A percentile compares a stretch with the other conserved stretches of the same genome.
Conservation (phyloP, 2,888 invertebrate genomes). For the Stenchaetothrips biformis region DNA sequence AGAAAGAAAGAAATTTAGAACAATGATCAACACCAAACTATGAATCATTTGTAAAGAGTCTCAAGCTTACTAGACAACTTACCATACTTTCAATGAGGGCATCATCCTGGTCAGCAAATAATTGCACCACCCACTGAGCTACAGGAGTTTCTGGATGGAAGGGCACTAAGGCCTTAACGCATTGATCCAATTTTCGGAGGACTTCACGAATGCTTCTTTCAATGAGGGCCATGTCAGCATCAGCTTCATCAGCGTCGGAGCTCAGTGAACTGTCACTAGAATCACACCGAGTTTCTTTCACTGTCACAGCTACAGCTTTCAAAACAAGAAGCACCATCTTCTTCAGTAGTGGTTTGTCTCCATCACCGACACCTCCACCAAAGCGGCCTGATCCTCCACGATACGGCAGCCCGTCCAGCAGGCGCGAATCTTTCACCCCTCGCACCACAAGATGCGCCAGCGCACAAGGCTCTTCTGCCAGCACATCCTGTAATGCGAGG, state of each 20-base stretch:
- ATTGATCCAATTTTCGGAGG: slow-evolving; percentile 71
- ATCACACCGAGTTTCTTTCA: slow-evolving; percentile 83
- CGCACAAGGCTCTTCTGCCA: slow-evolving; percentile 83
- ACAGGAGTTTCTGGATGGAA: slow-evolving; percentile 84
- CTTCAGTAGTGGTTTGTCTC: slow-evolving; percentile 75
- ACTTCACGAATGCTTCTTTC: slow-evolving; percentile 81
- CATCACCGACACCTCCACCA: slow-evolving; percentile 50
- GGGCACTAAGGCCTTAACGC: slow-evolving; percentile 73
- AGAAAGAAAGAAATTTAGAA: background rate
- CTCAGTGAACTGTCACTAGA: slow-evolving; percentile 80
- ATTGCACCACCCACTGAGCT: slow-evolving; percentile 79
- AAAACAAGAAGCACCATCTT: slow-evolving; percentile 81
- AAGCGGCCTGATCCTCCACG: slow-evolving; percentile 50
- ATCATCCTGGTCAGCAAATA: slow-evolving; percentile 88
- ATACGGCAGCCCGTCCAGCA: slow-evolving; percentile 54
- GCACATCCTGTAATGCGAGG: slow-evolving; percentile 76
- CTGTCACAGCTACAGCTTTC: slow-evolving; percentile 83
- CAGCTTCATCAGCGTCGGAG: slow-evolving; percentile 78
- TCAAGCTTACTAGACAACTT: background rate
- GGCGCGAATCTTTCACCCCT: slow-evolving; percentile 76
- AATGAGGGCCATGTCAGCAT: slow-evolving; percentile 83
- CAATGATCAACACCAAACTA: background rate
- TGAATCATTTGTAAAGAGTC: background rate
- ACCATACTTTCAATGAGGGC: slow-evolving; percentile 85
- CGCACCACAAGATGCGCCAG: slow-evolving; percentile 80